Base-by-base conservation (phyloP, 2,113 vertebrate species). In the Cinclus cinclus region DNA sequence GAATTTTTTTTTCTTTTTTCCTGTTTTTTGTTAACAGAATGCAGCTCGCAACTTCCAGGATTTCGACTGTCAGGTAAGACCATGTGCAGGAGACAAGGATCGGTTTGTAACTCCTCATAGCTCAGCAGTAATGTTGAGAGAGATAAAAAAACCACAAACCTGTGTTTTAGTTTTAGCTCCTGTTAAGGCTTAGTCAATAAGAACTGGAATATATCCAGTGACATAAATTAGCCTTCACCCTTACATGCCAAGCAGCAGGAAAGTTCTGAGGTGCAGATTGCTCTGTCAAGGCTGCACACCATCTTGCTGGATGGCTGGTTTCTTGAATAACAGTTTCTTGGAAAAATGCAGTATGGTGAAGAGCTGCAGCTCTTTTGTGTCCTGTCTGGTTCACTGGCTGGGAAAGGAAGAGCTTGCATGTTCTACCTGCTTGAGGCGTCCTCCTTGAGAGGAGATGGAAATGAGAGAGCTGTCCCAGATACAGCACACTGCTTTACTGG, bases 11-110 rank as follows among this genome's bases (percentile, higher is more conserved):
- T 28, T 47, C 76, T 53, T 49, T 60, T 92, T 86, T 90, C 63
- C 80, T 89, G 90, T 67, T 95, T 97, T 97, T 96, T 96, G 87
- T 96, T 97, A 88, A 96, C 98, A 99, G 99, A 99, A 98, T 62
- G 98, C 98, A 9, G 97, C 98, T 91, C 98, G 98, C 87, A 99
- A 99, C 93, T 99, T 99, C 93, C 99, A 99, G 98, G 99, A 99
- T 96, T 99, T 99, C 49, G 98, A 99, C 96, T 99, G 99, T 95
- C 99, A 99, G 98, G 99, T 99, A 97, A 98, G 98, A 83, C 67
- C 76, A 28, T 6, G 2, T 64, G 50, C 63, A 53, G 58, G 58
- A 63, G n/a, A 39, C 41, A 62, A 88, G 83, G 62, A 50, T 55
- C 20, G 47, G 35, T 77, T 64, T 27, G 28, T 37, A 89, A 16